Conservation (phyloP, 2,113 vertebrate species). For the Pandion haliaetus region DNA sequence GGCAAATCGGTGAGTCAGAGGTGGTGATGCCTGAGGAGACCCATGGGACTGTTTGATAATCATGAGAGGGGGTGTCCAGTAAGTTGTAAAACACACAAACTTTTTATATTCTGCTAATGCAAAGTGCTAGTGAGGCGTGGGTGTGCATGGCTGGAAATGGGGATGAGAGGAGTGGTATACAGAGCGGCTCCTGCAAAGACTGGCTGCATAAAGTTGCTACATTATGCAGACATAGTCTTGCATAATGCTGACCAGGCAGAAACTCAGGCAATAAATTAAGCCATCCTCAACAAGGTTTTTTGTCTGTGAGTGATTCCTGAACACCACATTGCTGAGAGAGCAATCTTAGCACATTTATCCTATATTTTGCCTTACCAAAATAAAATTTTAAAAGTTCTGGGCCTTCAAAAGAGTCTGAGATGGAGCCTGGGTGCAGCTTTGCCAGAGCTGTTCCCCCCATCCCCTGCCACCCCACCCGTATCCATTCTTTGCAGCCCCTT, state of each 20-base stretch:
- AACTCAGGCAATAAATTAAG: neutral
- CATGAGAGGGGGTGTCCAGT: neutral
- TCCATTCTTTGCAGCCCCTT: neutral
- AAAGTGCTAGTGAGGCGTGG: fast-evolving
- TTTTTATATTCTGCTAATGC: neutral
- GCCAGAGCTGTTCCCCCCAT: neutral
- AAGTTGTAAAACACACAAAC: neutral
- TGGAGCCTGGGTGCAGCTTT: neutral
- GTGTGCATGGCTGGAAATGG: neutral
- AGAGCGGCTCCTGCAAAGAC: neutral
- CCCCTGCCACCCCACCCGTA: fast-evolving
- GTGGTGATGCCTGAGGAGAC: neutral
- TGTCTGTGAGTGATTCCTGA: neutral
- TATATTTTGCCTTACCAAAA: neutral
- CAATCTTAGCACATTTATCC: neutral
- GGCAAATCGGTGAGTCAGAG: neutral
- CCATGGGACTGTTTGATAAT: neutral
- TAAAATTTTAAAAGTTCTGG: neutral
- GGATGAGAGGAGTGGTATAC: neutral
- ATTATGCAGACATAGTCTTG: neutral
- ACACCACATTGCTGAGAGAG: neutral
- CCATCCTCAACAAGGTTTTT: neutral
- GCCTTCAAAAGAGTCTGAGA: neutral
- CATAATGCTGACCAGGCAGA: neutral
- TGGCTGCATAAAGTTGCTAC: neutral